These are phyloP conservation scores for Lamellibrachia satsuma DNA, from an alignment of 2,888 invertebrate genomes.

Conservation along the genomic window DNA sequence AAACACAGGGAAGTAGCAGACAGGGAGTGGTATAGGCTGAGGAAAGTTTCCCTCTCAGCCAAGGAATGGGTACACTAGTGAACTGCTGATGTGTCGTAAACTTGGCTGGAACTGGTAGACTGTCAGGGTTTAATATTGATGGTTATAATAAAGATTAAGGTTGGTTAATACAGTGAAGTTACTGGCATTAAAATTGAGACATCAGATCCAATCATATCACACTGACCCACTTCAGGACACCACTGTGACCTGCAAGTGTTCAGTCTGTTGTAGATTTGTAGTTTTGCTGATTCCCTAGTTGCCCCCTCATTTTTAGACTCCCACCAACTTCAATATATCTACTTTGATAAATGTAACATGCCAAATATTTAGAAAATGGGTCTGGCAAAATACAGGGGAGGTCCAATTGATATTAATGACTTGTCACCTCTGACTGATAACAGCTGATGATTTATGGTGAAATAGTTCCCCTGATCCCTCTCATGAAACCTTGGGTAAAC, in stretches of 20 bases:
- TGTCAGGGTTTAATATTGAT: no score
- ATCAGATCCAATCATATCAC: not conserved
- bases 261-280: not conserved
- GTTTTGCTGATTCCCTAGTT: not conserved
- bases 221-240: not conserved
- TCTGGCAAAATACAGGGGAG: not conserved
- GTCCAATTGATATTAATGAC: conserved; percentile 13
- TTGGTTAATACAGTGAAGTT: no score
- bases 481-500: not conserved
- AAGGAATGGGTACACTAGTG: no score
- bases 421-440: not conserved
- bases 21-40: no score
- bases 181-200: not conserved
- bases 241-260: not conserved
- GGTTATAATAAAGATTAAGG: no score
- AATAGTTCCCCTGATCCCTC: not conserved
- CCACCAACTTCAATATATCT: not conserved
- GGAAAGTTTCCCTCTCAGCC: no score
- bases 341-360: not conserved
- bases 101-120: no score
- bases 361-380: not conserved
- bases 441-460: not conserved
- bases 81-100: no score
- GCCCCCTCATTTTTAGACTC: not conserved
- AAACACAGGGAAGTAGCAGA: no score